Evolutionary conservation across 2,797 vertebrate species (phyloP).

Genomic region (Parauchenoglanis ngamensis): DNA sequence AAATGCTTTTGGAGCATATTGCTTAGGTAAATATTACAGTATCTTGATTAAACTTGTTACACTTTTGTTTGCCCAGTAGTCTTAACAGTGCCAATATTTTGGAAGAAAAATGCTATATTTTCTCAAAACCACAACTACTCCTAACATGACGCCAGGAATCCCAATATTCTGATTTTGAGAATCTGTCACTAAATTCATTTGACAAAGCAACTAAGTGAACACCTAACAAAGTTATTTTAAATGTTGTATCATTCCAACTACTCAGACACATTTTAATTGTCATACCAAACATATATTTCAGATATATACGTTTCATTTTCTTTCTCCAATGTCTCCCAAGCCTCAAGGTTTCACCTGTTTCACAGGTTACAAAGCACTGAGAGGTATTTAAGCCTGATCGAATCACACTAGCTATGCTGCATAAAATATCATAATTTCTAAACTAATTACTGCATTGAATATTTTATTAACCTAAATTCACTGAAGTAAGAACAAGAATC

Average conservation of each 20-base stretch:
- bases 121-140: neutral
- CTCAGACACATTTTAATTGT: neutral
- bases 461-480: slow-evolving; percentile 16
- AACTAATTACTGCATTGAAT: neutral
- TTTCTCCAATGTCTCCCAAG: neutral
- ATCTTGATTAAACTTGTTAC: neutral
- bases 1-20: neutral
- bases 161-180: neutral
- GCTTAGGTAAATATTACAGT: neutral
- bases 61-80: neutral
- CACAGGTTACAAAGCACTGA: neutral
- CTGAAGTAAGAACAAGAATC: slow-evolving; percentile 12
- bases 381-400: neutral
- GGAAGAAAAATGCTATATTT: neutral
- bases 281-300: neutral
- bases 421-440: neutral
- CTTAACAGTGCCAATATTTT: neutral
- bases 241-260: neutral
- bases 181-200: neutral
- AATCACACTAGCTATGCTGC: neutral
- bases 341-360: neutral
- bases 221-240: too few species aligned
- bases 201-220: too few species aligned
- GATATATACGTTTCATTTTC: neutral
- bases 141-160: neutral